Evolutionary conservation across 1,140 invertebrate genomes (phyloP).

Genomic region (Idris sp.): DNA sequence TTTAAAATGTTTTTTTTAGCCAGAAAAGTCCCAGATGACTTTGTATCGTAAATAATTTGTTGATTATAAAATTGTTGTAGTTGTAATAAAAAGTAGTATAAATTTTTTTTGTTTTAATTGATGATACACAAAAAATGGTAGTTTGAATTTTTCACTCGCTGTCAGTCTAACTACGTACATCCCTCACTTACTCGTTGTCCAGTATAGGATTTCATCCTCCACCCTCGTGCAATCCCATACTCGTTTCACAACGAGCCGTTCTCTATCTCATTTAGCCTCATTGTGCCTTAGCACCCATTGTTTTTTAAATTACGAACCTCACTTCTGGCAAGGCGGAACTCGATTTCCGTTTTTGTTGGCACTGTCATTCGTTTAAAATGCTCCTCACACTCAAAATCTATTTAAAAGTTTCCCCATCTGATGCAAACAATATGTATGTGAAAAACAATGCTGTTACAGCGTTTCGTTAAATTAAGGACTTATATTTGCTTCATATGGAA

Average conservation of each 20-base stretch:
- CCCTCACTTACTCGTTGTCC: slow-evolving; percentile 68
- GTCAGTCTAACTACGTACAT: slow-evolving; percentile 66
- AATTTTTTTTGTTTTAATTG: slow-evolving; percentile 45
- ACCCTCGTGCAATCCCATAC: slow-evolving; percentile 53
- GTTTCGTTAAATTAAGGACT: slow-evolving; percentile 34
- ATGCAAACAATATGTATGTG: slow-evolving; percentile 50
- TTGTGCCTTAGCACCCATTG: slow-evolving; percentile 76
- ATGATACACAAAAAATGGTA: slow-evolving; percentile 66
- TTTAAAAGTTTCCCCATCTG: slow-evolving; percentile 61
- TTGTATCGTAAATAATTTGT: too few species aligned
- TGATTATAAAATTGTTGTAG: too few species aligned
- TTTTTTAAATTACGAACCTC: slow-evolving; percentile 78
- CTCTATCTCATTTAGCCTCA: slow-evolving; percentile 78
- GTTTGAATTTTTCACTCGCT: slow-evolving; percentile 72
- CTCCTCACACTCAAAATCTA: slow-evolving; percentile 68
- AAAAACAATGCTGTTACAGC: slow-evolving; percentile 53
- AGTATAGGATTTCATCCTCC: slow-evolving; percentile 76
- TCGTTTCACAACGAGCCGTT: slow-evolving; percentile 68
- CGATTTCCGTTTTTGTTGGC: slow-evolving; percentile 74
- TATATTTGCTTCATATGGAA: slow-evolving; percentile 18
- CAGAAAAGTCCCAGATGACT: too few species aligned
- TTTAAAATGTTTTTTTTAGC: too few species aligned
- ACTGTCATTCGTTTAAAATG: slow-evolving; percentile 73
- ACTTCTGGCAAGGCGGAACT: slow-evolving; percentile 73
- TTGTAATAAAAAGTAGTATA: slow-evolving; percentile 3